Conservation (phyloP, 35 echinoderm and acorn worm genomes). For the Amphiura filiformis region DNA sequence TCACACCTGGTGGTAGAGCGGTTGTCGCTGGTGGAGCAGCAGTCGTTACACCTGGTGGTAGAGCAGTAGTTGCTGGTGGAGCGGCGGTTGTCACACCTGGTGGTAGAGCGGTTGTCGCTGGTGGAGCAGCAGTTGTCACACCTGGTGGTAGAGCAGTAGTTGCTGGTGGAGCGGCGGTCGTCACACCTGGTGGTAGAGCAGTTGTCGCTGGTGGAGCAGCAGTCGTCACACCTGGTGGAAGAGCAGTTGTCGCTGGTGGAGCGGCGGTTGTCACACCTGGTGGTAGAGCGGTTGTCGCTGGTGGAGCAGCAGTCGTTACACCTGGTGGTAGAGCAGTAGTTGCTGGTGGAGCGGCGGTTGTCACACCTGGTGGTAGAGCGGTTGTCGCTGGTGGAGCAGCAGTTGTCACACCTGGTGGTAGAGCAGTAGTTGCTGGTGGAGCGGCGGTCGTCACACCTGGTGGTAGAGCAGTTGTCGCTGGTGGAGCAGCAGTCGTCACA, state of each 20-base stretch:
- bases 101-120: neutral
- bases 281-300: neutral
- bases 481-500: neutral
- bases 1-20: slow-evolving; percentile 3
- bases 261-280: no score
- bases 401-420: neutral
- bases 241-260: neutral
- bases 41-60: no score
- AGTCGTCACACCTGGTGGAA: no score
- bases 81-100: neutral
- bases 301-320: neutral
- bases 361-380: neutral
- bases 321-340: neutral
- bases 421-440: neutral
- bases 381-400: neutral
- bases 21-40: no score
- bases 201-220: neutral
- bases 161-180: neutral
- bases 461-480: neutral
- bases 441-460: neutral
- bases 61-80: neutral
- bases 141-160: neutral
- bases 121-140: neutral
- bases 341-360: neutral
- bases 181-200: neutral